A percentile compares a stretch with the other conserved stretches of the same genome.
phyloP scores from a whole-genome alignment of 1,140 invertebrate species.

The Pararge aegeria region DNA sequence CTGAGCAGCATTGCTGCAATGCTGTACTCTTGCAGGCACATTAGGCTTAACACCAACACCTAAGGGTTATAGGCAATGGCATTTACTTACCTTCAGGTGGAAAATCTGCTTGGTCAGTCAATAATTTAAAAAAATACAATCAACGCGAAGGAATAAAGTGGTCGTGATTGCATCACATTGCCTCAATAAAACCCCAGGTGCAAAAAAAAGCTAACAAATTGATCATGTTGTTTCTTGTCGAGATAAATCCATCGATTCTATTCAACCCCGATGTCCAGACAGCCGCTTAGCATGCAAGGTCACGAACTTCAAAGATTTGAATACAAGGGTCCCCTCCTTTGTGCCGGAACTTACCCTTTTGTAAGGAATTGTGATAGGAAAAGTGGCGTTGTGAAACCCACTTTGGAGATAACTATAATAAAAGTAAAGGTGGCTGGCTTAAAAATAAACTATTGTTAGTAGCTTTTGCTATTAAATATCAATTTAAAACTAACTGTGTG shows the following conservation, averaged over 20 bases:
- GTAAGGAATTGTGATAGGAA: slow-evolving; percentile 10
- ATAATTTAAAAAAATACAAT: no score
- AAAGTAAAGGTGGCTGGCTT: background rate
- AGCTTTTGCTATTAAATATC: background rate
- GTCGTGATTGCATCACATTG: background rate
- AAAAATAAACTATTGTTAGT: background rate
- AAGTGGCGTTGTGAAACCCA: background rate
- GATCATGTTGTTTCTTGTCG: slow-evolving; percentile 17
- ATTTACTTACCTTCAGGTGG: no score
- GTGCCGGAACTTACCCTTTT: slow-evolving; percentile 14
- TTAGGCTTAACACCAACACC: no score
- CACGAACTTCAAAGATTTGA: slow-evolving; percentile 26
- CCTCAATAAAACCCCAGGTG: background rate
- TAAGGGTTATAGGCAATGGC: no score
- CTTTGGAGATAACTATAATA: background rate
- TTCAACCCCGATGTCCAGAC: slow-evolving; percentile 19
- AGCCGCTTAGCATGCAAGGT: slow-evolving; percentile 29
- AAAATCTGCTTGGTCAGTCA: no score
- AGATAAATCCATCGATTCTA: background rate
- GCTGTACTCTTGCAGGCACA: no score
- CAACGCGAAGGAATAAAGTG: no score
- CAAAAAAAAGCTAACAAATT: background rate
- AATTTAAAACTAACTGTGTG: no score
- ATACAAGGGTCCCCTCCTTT: slow-evolving; percentile 21
- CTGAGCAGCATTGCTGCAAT: no score